These are phyloP conservation scores for Maniola hyperantus DNA, from an alignment of 2,888 invertebrate genomes.

Conservation along the genomic window DNA sequence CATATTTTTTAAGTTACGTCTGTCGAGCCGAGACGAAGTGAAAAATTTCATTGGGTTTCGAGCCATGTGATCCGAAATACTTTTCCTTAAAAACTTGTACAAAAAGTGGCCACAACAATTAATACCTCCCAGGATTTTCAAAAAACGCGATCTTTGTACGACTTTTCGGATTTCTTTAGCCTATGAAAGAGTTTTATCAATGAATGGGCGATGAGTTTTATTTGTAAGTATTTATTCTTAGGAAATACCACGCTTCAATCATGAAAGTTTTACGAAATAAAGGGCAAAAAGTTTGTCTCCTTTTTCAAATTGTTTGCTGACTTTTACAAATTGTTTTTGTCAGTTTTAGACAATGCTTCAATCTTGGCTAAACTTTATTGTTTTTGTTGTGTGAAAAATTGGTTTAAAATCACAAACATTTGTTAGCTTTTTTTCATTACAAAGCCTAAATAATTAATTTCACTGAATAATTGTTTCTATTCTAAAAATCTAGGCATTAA, in stretches of 20 bases:
- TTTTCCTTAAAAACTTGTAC: background rate
- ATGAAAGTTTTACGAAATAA: conserved; percentile 11
- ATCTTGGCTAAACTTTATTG: background rate
- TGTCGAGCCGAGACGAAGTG: background rate
- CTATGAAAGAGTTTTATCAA: conserved; percentile 10
- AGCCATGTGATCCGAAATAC: conserved; percentile 3
- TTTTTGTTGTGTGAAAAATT: conserved; percentile 4
- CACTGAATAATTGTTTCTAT: too few species aligned
- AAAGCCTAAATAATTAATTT: background rate
- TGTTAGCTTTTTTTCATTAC: background rate
- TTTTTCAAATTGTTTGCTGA: conserved; percentile 7
- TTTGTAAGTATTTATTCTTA: conserved; percentile 14
- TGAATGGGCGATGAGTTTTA: conserved; percentile 11
- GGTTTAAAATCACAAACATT: background rate
- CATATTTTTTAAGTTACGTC: background rate
- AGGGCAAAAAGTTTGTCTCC: conserved; percentile 4
- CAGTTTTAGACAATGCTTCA: background rate
- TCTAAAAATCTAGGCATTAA: too few species aligned
- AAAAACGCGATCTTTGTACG: conserved; percentile 21
- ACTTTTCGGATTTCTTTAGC: conserved; percentile 12
- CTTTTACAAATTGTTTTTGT: conserved; percentile 13
- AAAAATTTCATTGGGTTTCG: background rate
- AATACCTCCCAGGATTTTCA: background rate
- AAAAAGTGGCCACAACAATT: conserved; percentile 16
- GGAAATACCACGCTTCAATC: conserved; percentile 10